Evolutionary conservation across 2,113 vertebrate genomes (phyloP), one percentile per base, ranked within the genome.

Genomic region (Oxygymnocypris stewartii): DNA sequence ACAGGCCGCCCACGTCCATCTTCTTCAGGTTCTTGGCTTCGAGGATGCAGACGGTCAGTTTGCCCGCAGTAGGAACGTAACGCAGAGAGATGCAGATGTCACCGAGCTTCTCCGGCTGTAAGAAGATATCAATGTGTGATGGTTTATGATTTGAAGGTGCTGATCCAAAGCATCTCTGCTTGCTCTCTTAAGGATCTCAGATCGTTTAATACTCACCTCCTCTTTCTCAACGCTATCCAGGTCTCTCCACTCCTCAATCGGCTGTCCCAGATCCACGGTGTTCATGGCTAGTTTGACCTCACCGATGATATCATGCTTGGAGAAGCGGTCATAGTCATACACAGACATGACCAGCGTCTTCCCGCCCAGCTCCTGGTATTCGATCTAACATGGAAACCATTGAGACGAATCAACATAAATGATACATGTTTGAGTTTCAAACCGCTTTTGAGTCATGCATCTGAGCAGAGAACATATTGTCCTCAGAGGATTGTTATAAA

Each of bases 21-120:
- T 99, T 99, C 94, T 99, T 99, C 88, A 99, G 94, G 92, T 99
- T 99, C 94, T 99, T 99, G 87, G 98, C 98, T 89, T 99, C 98
- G 91, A 99, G 95, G 91, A 99, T 99, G 91, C 97, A 99, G 90
- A 99, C 97, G 0, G 98, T 99, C 89, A 99, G 96, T 87, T 99
- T 99, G 13, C 98, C 98, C 0, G 98, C 98, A 0, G 98, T 99
- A 85, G 98, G 98, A 86, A 99, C 98, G 0, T 99, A 99, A 81
- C 98, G 97, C 3, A 99, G 94, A 8, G 98, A 99, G 88, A 97
- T 98, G 93, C 98, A 99, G 92, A 99, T 99, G 86, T 99, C 98
- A 12, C 98, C 98, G 1, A 99, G 94, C 92, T 99, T 99, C 94
- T 99, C 98, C 1, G 97, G 98, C 98, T 99, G 94, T 83, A 44